Conservation (phyloP, 2,113 vertebrate genomes). For the Emberiza fucata region DNA sequence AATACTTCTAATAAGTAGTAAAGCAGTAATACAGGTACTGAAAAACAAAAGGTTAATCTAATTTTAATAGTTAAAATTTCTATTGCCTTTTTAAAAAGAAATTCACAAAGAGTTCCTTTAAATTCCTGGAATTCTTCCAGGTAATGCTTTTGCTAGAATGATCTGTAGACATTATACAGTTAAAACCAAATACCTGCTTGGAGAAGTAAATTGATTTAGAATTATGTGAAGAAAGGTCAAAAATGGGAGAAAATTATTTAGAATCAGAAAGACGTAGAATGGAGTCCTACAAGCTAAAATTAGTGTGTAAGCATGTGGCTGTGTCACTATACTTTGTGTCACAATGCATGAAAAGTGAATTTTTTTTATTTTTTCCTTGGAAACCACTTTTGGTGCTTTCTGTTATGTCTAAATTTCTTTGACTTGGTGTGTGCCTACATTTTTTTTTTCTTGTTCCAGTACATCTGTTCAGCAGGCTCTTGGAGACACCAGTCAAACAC, state of each 20-base stretch:
- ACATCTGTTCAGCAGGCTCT: not conserved
- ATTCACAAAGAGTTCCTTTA: not conserved
- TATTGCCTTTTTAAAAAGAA: not conserved
- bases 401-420: not conserved
- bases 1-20: not conserved
- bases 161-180: not conserved
- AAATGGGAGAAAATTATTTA: not conserved
- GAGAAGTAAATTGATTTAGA: not conserved
- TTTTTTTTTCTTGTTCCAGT: not conserved
- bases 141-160: not conserved
- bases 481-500: not conserved
- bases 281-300: not conserved
- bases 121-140: not conserved
- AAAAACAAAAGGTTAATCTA: not conserved
- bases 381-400: not conserved
- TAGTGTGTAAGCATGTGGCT: not conserved
- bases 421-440: not conserved
- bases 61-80: not conserved
- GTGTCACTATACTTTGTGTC: not conserved
- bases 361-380: not conserved
- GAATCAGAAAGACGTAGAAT: not conserved
- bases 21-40: not conserved
- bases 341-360: not conserved
- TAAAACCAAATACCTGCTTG: not conserved
- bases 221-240: not conserved